Evolutionary conservation across 2,888 invertebrate species (phyloP), one percentile per base, ranked within the genome.

Genomic region (Eupithecia subfuscata): DNA sequence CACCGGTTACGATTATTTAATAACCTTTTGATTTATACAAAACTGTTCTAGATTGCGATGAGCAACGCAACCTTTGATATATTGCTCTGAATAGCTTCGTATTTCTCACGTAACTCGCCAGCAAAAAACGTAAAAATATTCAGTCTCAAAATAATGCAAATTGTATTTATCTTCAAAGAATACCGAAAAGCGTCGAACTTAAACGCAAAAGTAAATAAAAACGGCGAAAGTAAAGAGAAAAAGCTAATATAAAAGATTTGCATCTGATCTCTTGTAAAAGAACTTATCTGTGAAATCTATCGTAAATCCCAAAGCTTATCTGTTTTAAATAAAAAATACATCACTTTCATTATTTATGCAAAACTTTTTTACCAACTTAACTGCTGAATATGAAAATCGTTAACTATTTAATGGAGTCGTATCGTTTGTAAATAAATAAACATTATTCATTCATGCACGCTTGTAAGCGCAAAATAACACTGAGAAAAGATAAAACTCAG

Each of bases 11-110:
- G 78, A 70, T 76, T 78, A 78, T 79, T 82, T 87, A 87, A 87
- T 87, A 84, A 81, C 84, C 79, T 71, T 78, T 83, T 80, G 83
- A 83, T 85, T 87, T 87, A 87, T 86, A 85, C 83, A 85, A 85
- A 85, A 85, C 86, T 85, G 81, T 81, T 80, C 82, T 82, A 83
- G 83, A 85, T 85, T 85, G 86, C 84, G 83, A 82, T 81, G 82
- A 74, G 81, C 81, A 83, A 83, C 82, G 74, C 67, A 76, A 75
- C 72, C 52, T 80, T 82, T 82, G 82, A 82, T 80, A 71, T 78
- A 82, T 82, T 75, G 77, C 79, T 43, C 43, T 43, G 25, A 68
- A 68, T 68, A 68, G 43, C 68, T 82, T 75, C 70, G 71, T 63
- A 75, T 72, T 79, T 79, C 77, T 78, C 78, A 81, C 79, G 79